phyloP scores from a whole-genome alignment of 2,888 invertebrate species.

The Apoderus coryli region DNA sequence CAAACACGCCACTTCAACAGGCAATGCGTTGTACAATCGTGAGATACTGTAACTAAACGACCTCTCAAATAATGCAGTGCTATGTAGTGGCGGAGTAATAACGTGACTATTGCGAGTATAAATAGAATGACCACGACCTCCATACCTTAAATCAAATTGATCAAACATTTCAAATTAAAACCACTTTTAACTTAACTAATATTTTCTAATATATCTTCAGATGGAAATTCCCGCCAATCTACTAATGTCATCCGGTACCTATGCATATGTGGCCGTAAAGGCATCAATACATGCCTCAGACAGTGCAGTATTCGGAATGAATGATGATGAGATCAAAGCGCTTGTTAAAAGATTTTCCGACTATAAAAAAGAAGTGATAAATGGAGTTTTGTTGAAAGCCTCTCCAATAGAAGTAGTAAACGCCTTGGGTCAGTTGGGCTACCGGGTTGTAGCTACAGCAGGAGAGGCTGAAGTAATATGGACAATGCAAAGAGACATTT shows the following conservation, averaged over 20 bases:
- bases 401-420: constrained; percentile 58
- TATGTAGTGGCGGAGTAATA: too few species aligned
- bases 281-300: constrained; percentile 63
- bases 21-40: too few species aligned
- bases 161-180: too few species aligned
- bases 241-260: constrained; percentile 37
- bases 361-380: constrained; percentile 45
- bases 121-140: too few species aligned
- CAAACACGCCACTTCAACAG: too few species aligned
- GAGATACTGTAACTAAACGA: too few species aligned
- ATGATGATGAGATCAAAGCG: constrained; percentile 52
- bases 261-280: constrained; percentile 63
- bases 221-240: constrained; percentile 33
- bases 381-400: constrained; percentile 57
- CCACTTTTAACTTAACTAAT: too few species aligned
- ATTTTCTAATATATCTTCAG: too few species aligned
- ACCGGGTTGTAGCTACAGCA: constrained; percentile 60
- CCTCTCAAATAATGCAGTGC: too few species aligned
- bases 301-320: constrained; percentile 62
- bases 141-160: too few species aligned
- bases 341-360: constrained; percentile 52
- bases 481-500: constrained; percentile 68
- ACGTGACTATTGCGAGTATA: too few species aligned
- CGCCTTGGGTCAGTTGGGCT: constrained; percentile 60
- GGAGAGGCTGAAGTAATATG: constrained; percentile 72